Base-by-base conservation (phyloP, 2,797 vertebrate genomes). In the Muscicapa comitata region DNA sequence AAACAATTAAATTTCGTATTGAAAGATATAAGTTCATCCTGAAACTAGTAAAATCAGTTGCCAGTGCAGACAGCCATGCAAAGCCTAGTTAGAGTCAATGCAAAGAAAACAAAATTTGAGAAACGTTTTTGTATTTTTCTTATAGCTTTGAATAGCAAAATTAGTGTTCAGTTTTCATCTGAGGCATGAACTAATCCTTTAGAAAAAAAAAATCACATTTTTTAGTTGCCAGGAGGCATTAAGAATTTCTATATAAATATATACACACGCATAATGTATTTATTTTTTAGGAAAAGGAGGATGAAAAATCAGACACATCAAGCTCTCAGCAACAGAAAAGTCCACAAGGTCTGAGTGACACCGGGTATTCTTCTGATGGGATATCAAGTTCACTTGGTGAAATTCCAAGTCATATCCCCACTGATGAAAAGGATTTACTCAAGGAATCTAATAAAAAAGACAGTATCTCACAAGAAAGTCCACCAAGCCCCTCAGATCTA, bases 401-500 rank as follows among this genome's bases (percentile, higher is more conserved):
- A 98, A 98, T 98, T 94, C 98, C 98, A 95, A 98, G 97, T 97
- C 92, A 97, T 95, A 96, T 97, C 78, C 98, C 98, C 96, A 96
- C 96, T 68, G 98, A 99, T 96, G 97, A 97, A 89, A 98, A 98
- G 88, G 98, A 98, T 82, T 96, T 98, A 42, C 93, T 98, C 58
- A 99, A 97, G 93, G 98, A 98, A 91, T 96, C 97, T 90, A 87
- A 40, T 78, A 98, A 98, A 88, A 98, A 98, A 96, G 98, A 98
- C 47, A 90, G 78, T 16, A 58, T 97, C 94, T 94, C 97, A 42
- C 98, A 98, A 95, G 98, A 98, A 96, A 99, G 98, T 95, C 98
- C 98, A 51, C 98, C 98, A 33, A 99, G 97, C 95, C 99, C 98
- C 50, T 98, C 99, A 74, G 99, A 99, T 96, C 96, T 99, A 66